Percentiles rank a stretch among this genome's conserved stretches.
These are phyloP conservation scores for Danionella dracula DNA, from an alignment of 2,797 vertebrate genomes.

Conservation along the genomic window DNA sequence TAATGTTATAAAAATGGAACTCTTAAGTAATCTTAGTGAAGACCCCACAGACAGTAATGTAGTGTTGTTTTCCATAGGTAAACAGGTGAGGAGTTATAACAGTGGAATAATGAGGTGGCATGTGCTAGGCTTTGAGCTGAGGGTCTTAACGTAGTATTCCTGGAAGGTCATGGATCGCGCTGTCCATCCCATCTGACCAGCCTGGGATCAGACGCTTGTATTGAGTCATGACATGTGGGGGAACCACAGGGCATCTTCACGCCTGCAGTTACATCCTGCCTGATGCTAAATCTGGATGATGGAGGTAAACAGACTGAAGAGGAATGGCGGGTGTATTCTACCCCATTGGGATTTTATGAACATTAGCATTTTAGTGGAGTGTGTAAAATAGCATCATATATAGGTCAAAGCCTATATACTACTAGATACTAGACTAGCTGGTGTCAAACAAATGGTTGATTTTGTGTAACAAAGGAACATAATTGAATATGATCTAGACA, in stretches of 20 bases:
- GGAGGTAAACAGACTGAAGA: slow-evolving; percentile 33
- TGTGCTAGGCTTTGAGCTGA: slow-evolving; percentile 19
- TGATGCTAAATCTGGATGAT: slow-evolving; percentile 34
- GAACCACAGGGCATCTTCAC: slow-evolving; percentile 27
- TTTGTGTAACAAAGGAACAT: too few species aligned
- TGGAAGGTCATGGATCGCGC: slow-evolving; percentile 30
- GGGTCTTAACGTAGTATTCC: slow-evolving; percentile 30
- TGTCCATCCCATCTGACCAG: slow-evolving; percentile 36
- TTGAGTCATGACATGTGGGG: slow-evolving; percentile 40
- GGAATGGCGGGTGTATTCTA: neutral
- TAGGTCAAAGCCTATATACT: too few species aligned
- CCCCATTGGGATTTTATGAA: neutral
- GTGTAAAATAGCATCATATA: too few species aligned
- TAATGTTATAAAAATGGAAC: too few species aligned
- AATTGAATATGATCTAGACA: too few species aligned
- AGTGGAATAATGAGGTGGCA: slow-evolving; percentile 38
- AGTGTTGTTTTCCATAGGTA: neutral
- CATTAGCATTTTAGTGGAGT: too few species aligned
- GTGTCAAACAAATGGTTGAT: too few species aligned
- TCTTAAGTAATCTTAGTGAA: too few species aligned
- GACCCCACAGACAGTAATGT: neutral
- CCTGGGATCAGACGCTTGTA: slow-evolving; percentile 13
- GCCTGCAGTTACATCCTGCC: slow-evolving; percentile 41
- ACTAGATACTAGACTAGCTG: too few species aligned
- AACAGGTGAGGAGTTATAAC: slow-evolving; percentile 33